Base-by-base conservation (phyloP, 2,888 invertebrate species). In the Cremastinae sp. region DNA sequence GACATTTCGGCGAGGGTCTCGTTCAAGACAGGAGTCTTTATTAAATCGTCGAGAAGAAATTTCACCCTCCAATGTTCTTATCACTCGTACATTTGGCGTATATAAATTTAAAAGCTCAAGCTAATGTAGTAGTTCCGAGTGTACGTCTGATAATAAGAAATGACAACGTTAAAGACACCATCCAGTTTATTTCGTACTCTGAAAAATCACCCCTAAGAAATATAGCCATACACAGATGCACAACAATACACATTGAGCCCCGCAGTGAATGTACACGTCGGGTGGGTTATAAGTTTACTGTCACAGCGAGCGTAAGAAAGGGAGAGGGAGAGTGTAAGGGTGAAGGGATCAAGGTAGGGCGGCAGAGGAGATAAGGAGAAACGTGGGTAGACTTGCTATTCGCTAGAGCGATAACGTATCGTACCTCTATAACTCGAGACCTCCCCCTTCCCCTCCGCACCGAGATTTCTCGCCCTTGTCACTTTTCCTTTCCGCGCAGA, bases 361-460 rank as follows among this genome's bases (percentile, higher is more conserved):
- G 58, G 69, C 58, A 37, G 80, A 83, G 82, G 81, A 85, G 87
- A 87, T 87, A 87, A 86, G 84, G 80, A 78, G 81, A 83, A 70
- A 88, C 87, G 86, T 87, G 87, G 85, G 83, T 85, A 85, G 87
- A 87, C 86, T 87, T 73, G 80, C 78, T 84, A 80, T 82, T 84
- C 80, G 71, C 68, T 76, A 75, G 74, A 65, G 62, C 81, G 87
- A 88, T 88, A 87, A 87, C 84, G 83, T 86, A 88, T 87, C 85
- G 79, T 78, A 82, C 82, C 83, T 84, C 75, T 66, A 71, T 75
- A 84, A 85, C 86, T 84, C 84, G 84, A 86, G 41, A 41, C 84
- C 82, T 77, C 78, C 78, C 80, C 76, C 80, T 81, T 71, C 78
- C 65, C 64, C 10, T 20, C 49, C 7, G 37, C 3, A 58, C 41